These are phyloP conservation scores for Timandra comae DNA, from an alignment of 2,888 invertebrate genomes.

Conservation along the genomic window DNA sequence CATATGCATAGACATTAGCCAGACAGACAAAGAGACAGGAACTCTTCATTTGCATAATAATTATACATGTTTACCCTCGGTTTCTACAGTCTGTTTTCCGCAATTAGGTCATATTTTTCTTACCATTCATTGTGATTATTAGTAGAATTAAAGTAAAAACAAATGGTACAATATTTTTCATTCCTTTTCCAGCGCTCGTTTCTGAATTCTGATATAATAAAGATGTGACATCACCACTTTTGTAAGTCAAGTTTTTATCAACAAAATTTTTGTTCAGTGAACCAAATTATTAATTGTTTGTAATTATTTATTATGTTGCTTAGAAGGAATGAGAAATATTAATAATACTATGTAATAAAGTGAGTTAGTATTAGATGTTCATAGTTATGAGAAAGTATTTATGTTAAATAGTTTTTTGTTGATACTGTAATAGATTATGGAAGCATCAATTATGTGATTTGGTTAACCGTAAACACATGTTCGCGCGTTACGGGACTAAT, in stretches of 20 bases:
- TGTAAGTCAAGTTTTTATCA: constrained; percentile 41
- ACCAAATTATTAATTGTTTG: constrained; percentile 10
- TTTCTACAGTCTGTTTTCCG: no score
- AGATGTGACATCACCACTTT: constrained; percentile 33
- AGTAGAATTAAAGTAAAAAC: no score
- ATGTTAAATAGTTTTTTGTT: no score
- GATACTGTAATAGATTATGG: not conserved
- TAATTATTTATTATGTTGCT: no score
- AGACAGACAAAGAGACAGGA: no score
- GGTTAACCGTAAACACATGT: not conserved
- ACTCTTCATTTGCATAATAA: no score
- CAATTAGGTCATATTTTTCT: no score
- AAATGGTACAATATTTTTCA: constrained; percentile 57
- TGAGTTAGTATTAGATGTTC: constrained; percentile 1
- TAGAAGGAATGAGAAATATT: constrained; percentile 50
- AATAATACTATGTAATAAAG: constrained; percentile 12
- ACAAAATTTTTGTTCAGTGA: constrained; percentile 21
- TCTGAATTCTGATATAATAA: constrained; percentile 46
- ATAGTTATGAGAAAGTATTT: constrained; percentile 14
- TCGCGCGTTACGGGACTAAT: not conserved
- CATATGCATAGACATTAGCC: no score
- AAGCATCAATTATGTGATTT: not conserved
- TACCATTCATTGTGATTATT: no score
- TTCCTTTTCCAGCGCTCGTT: constrained; percentile 62
- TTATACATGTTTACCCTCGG: no score